phyloP scores from a whole-genome alignment of 2,888 invertebrate species.

The Acanthoscelides obtectus region DNA sequence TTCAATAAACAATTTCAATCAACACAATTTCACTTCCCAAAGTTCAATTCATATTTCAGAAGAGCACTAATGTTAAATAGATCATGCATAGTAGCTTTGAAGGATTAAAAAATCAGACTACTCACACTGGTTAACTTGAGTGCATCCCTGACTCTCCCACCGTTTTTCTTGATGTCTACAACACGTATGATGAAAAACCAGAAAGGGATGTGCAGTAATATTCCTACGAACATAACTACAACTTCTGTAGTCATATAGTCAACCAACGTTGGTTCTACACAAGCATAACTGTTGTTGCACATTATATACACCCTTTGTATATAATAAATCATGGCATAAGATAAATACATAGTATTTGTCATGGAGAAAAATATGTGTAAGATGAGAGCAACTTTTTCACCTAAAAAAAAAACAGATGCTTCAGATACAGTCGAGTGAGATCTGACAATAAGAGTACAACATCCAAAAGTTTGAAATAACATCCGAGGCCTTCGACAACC shows the following conservation, averaged over 20 bases:
- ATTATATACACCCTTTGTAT: conserved; percentile 72
- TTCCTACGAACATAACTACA: conserved; percentile 61
- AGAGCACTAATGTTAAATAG: conserved; percentile 1
- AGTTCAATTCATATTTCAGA: not conserved
- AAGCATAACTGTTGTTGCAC: conserved; percentile 65
- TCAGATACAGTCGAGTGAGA: too few species aligned
- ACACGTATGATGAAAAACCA: conserved; percentile 61
- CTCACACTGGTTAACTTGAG: conserved; percentile 46
- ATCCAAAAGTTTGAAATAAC: too few species aligned
- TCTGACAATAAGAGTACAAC: too few species aligned
- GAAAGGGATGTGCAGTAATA: conserved; percentile 63
- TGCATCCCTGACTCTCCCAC: conserved; percentile 54
- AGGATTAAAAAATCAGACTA: not conserved
- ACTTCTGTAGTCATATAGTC: conserved; percentile 71
- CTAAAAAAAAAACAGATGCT: conserved; percentile 48
- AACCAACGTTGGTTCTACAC: conserved; percentile 57
- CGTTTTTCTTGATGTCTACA: conserved; percentile 65
- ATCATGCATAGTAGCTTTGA: not conserved
- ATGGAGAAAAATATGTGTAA: conserved; percentile 70
- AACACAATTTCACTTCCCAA: too few species aligned
- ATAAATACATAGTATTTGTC: conserved; percentile 74
- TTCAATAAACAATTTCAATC: too few species aligned
- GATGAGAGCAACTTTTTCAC: conserved; percentile 61
- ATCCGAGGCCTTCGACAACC: too few species aligned
- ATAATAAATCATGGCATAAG: conserved; percentile 78